Percentiles rank a stretch among this genome's conserved stretches.
Conservation (phyloP, 2,888 invertebrate species). For the Hirtodrosophila cameraria region DNA sequence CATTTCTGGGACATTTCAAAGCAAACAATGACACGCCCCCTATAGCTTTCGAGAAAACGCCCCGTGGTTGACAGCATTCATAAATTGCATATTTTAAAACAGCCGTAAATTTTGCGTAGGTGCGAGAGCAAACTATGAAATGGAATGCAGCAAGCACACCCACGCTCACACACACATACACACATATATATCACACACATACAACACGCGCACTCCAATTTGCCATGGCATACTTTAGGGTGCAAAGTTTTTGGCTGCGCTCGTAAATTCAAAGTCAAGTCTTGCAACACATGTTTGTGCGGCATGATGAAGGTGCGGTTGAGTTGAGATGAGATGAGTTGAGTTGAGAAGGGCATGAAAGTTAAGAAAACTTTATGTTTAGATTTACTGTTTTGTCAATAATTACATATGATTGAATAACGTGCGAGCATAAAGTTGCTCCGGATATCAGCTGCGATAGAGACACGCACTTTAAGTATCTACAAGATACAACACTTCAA, state of each 20-base stretch:
- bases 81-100: conserved; percentile 76
- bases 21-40: conserved; percentile 18
- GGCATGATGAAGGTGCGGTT: conserved; percentile 3
- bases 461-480: conserved; percentile 25
- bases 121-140: conserved; percentile 55
- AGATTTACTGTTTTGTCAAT: conserved; percentile 34
- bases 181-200: not conserved
- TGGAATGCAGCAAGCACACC: conserved; percentile 54
- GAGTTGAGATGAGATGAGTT: no score
- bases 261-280: conserved; percentile 56
- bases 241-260: conserved; percentile 52
- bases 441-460: conserved; percentile 9
- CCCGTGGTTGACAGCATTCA: conserved; percentile 28
- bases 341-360: not conserved
- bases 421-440: not conserved
- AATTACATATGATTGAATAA: conserved; percentile 52
- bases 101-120: conserved; percentile 71
- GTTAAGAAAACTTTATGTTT: not conserved
- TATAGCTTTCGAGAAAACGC: not conserved
- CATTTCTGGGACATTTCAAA: conserved; percentile 12
- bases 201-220: conserved; percentile 35
- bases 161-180: conserved; percentile 6
- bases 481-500: conserved; percentile 13
- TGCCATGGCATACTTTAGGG: conserved; percentile 65
- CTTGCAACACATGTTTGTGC: conserved; percentile 50